Base-by-base conservation (phyloP, 1,140 invertebrate species). In the Neodiprion lecontei region DNA sequence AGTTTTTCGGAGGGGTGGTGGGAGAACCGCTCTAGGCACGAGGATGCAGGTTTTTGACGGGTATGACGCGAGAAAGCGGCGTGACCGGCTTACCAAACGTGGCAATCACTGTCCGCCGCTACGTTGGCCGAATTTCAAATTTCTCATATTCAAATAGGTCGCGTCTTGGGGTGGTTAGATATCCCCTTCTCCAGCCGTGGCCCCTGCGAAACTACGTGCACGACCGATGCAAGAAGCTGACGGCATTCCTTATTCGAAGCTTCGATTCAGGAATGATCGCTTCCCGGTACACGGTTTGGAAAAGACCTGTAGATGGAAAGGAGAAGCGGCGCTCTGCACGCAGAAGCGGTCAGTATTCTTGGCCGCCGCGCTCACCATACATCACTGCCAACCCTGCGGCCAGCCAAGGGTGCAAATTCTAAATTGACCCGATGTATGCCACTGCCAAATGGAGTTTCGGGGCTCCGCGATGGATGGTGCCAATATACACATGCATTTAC, bases 91-190 rank as follows among this genome's bases (percentile, higher is more conserved):
- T 88, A 78, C 81, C 78, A 84, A 88, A 66, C 79, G 53, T 83
- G 83, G 86, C 84, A 88, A 88, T 88, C 87, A 88, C 86, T 85
- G 86, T 83, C 78, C 75, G 71, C 75, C 48, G 81, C 79, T 82
- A 88, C 86, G 87, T 84, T 80, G 73, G 81, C 81, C 80, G 87
- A 88, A 88, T 88, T 80, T 87, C 88, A 88, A 88, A 83, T 85
- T 80, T 75, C 79, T 73, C 79, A 87, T 88, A 88, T 88, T 88
- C 86, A 88, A 88, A 88, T 88, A 85, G 83, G 5, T 40, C 28
- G 28, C 28, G 28, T 65, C 61, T 65, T 7, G 61, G 12, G 61
- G 61, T 65, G 61, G 61, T 65, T 65, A 5, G 28, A 40, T 40
- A 40, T 40, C 28, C 68, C 68, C 23, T 12, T 8, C 14, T 66